Evolutionary conservation across 2,888 invertebrate genomes (phyloP).

Genomic region (Boloria euphrosyne): DNA sequence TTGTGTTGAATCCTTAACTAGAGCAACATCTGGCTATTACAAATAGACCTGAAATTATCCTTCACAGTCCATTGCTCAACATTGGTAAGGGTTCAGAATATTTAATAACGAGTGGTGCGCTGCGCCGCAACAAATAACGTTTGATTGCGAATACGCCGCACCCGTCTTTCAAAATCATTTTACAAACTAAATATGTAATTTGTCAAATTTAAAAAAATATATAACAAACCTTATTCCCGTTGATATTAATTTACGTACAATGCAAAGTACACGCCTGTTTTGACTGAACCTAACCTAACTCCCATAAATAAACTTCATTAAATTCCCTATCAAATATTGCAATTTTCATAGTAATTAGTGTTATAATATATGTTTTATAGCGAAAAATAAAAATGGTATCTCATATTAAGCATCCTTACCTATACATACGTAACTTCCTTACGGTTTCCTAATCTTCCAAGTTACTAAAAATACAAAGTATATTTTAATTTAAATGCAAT

Average conservation of each 20-base stretch:
- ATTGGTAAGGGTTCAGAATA: conserved; percentile 40
- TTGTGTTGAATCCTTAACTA: conserved; percentile 14
- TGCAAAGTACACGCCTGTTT: no score
- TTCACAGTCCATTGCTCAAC: conserved; percentile 36
- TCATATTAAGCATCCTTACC: no score
- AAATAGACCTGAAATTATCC: conserved; percentile 32
- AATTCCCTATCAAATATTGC: no score
- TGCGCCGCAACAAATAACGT: conserved; percentile 26
- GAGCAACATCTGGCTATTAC: conserved; percentile 25
- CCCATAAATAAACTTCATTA: no score
- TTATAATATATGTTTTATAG: no score
- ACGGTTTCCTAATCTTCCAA: no score
- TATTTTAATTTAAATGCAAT: no score
- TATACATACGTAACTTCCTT: no score
- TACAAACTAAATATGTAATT: not conserved
- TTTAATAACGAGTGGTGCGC: conserved; percentile 25
- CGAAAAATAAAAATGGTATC: no score
- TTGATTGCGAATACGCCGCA: conserved; percentile 26
- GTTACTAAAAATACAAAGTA: no score
- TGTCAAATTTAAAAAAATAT: not conserved
- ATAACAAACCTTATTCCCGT: not conserved
- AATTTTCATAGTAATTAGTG: no score
- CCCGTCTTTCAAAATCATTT: conserved; percentile 25
- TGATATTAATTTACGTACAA: not conserved
- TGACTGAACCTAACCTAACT: no score